Evolutionary conservation across 2,113 vertebrate genomes (phyloP).

Genomic region (Ceyx margarethae): DNA sequence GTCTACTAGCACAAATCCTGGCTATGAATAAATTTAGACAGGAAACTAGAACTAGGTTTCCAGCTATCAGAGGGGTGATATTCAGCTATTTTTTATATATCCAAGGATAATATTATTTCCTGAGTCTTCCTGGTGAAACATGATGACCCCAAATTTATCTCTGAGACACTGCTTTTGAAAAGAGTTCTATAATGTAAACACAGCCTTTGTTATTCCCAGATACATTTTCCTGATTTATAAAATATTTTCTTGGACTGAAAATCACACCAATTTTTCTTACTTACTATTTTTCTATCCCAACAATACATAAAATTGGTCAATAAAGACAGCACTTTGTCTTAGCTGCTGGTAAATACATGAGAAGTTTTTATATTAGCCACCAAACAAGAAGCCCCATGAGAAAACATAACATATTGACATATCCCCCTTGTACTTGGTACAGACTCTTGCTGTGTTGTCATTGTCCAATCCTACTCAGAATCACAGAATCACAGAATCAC

Average conservation of each 20-base stretch:
- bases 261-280: background rate
- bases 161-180: background rate
- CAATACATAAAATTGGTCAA: background rate
- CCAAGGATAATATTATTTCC: background rate
- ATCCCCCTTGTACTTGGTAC: background rate
- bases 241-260: background rate
- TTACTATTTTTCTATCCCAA: background rate
- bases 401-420: background rate
- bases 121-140: background rate
- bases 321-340: background rate
- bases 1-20: background rate
- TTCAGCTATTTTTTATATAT: background rate
- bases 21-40: background rate
- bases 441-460: background rate
- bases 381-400: background rate
- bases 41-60: background rate
- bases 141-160: fast-evolving
- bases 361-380: background rate
- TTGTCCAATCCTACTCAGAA: background rate
- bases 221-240: background rate
- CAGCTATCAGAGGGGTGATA: background rate
- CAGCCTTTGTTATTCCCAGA: background rate
- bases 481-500: no score
- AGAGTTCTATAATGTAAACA: background rate
- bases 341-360: background rate